A percentile compares a stretch with the other conserved stretches of the same genome.
These are phyloP conservation scores for Diplolepis rosae DNA, from an alignment of 2,888 invertebrate species.

Conservation along the genomic window DNA sequence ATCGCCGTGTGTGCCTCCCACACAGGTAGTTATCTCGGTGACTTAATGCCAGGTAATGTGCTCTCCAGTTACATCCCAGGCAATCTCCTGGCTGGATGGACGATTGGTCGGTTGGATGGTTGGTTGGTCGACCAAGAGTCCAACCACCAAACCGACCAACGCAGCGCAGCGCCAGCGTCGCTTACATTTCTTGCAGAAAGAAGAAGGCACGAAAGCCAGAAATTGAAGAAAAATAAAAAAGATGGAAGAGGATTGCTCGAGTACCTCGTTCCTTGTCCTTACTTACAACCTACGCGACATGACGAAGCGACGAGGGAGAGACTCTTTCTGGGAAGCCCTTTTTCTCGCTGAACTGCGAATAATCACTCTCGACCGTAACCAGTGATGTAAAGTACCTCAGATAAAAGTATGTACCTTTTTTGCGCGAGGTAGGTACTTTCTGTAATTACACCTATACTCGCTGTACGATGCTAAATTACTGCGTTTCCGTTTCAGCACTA, in stretches of 20 bases:
- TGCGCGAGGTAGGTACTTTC: constrained; percentile 9
- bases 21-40: constrained; percentile 70
- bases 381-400: constrained; percentile 18
- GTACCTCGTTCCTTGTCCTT: constrained; percentile 37
- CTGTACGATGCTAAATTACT: constrained; percentile 11
- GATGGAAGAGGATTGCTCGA: constrained; percentile 43
- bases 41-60: constrained; percentile 70
- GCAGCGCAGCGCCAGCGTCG: background rate
- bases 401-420: constrained; percentile 4
- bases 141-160: constrained; percentile 38
- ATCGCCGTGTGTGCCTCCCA: constrained; percentile 63
- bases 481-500: constrained; percentile 10
- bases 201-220: constrained; percentile 31
- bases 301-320: constrained; percentile 52
- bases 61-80: constrained; percentile 67
- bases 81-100: constrained; percentile 53
- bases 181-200: background rate
- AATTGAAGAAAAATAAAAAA: constrained; percentile 39
- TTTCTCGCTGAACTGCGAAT: constrained; percentile 26
- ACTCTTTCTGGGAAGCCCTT: constrained; percentile 31
- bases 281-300: constrained; percentile 54
- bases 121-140: constrained; percentile 47
- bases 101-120: constrained; percentile 36
- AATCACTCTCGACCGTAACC: constrained; percentile 25
- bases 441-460: constrained; percentile 22